Percentiles rank a stretch among this genome's conserved stretches.
Evolutionary conservation across 2,888 invertebrate species (phyloP).

Genomic region (Alitta virens): DNA sequence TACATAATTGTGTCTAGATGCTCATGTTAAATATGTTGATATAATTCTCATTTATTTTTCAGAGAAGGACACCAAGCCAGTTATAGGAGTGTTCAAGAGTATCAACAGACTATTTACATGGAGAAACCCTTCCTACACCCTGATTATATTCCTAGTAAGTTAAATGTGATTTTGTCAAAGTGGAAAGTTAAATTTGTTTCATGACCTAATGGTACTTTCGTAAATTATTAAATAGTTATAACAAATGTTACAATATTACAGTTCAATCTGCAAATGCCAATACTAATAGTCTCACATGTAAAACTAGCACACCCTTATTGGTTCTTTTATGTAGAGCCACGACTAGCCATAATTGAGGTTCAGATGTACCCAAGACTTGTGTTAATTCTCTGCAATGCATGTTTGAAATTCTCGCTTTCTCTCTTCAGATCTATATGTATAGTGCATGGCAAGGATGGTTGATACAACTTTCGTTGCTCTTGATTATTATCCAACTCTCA

Average conservation of each 20-base stretch:
- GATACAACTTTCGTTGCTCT: slow-evolving; percentile 49
- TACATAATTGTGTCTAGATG: no score
- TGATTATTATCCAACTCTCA: slow-evolving; percentile 52
- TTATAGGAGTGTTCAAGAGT: slow-evolving; percentile 41
- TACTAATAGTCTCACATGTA: no score
- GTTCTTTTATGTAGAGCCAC: no score
- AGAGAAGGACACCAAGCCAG: slow-evolving; percentile 41
- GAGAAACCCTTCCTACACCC: slow-evolving; percentile 49
- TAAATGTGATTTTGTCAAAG: not conserved
- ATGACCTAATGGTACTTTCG: no score
- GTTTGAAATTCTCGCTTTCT: not conserved
- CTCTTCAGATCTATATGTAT: slow-evolving; percentile 48
- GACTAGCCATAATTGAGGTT: no score
- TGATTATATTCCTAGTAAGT: slow-evolving; percentile 51
- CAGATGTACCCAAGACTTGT: no score
- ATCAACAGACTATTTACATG: slow-evolving; percentile 45
- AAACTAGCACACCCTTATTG: no score
- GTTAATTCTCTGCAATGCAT: no score
- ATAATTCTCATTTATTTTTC: slow-evolving; percentile 6
- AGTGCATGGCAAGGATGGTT: slow-evolving; percentile 56
- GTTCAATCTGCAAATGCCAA: no score
- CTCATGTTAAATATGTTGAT: not conserved
- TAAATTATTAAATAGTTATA: no score
- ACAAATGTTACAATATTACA: no score
- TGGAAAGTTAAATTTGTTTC: no score